Conservation (phyloP, 2,797 vertebrate genomes). For the Xerus rutilus region DNA sequence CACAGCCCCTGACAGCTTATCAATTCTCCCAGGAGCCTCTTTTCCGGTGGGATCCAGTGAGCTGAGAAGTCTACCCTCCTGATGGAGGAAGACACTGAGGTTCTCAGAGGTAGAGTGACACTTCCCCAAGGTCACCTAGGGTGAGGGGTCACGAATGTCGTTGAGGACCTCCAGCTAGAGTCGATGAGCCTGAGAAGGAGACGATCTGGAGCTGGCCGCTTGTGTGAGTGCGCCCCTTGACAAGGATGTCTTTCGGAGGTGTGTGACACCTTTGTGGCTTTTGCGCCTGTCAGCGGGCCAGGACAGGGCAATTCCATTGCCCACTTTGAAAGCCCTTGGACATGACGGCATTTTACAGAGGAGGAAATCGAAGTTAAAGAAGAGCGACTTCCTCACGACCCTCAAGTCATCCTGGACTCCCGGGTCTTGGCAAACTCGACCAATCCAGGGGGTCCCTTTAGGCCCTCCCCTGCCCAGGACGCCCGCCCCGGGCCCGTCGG, state of each 20-base stretch:
- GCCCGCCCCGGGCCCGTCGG: neutral
- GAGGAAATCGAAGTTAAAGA: neutral
- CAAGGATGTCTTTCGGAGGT: neutral
- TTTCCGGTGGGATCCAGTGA: neutral
- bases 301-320: neutral
- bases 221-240: neutral
- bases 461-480: neutral
- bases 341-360: neutral
- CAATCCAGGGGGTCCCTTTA: neutral
- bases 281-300: neutral
- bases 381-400: neutral
- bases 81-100: neutral
- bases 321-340: neutral
- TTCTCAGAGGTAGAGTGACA: neutral
- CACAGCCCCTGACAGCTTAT: neutral
- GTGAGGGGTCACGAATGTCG: neutral
- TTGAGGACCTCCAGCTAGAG: neutral
- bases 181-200: neutral
- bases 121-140: neutral
- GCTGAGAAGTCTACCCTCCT: neutral
- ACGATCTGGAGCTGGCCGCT: neutral
- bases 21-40: neutral
- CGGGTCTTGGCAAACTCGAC: neutral
- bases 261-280: neutral
- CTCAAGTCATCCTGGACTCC: neutral